Percentiles rank a stretch among this genome's conserved stretches.
Evolutionary conservation across 2,797 vertebrate species (phyloP).

Genomic region (Labeo calbasu): DNA sequence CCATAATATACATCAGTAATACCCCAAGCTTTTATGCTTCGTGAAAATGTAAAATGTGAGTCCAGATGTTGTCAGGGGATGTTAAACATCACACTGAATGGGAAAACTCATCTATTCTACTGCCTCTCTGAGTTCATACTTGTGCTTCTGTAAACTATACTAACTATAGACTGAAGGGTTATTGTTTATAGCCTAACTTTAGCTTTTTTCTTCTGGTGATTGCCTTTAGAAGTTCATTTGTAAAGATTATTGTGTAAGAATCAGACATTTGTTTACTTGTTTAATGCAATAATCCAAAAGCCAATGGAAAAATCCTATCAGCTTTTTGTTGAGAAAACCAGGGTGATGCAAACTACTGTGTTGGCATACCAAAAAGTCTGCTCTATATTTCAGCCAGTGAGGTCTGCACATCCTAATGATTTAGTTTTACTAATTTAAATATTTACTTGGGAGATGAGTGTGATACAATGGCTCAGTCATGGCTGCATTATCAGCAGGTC

Average conservation of each 20-base stretch:
- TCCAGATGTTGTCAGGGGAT: too few species aligned
- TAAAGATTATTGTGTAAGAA: neutral
- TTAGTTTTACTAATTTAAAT: neutral
- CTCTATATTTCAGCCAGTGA: neutral
- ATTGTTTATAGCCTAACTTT: neutral
- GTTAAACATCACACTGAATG: too few species aligned
- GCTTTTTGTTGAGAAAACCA: neutral
- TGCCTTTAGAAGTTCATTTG: neutral
- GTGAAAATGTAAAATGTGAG: too few species aligned
- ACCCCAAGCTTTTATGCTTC: too few species aligned
- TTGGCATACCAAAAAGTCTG: neutral
- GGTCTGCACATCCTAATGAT: neutral
- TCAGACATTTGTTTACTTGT: neutral
- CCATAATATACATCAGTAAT: neutral
- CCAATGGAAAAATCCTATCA: too few species aligned
- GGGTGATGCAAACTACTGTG: neutral
- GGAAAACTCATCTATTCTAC: too few species aligned
- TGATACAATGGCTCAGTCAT: neutral
- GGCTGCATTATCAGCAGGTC: neutral
- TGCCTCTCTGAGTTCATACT: neutral
- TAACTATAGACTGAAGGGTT: neutral
- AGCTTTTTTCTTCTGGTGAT: neutral
- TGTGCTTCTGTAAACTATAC: too few species aligned
- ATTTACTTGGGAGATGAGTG: neutral
- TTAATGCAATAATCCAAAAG: neutral